phyloP scores from a whole-genome alignment of 2,797 vertebrate genomes.

The Gymnothorax reevesii region DNA sequence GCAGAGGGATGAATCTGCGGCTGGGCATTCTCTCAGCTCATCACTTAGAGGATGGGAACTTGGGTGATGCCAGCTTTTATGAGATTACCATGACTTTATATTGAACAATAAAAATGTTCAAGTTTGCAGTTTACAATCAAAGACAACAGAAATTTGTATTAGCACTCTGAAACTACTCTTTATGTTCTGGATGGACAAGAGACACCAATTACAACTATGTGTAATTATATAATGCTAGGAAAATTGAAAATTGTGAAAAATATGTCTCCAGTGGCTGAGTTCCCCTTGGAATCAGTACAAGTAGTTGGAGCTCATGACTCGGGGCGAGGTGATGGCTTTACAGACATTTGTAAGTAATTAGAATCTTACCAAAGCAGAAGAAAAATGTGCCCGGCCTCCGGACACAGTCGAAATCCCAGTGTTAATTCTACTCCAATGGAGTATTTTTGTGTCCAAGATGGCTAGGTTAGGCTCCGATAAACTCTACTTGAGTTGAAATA shows the following conservation, averaged over 20 bases:
- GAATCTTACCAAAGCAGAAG: not conserved
- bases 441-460: too few species aligned
- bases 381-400: not conserved
- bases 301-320: not conserved
- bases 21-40: too few species aligned
- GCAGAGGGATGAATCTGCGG: too few species aligned
- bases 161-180: not conserved
- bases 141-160: not conserved
- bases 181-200: not conserved
- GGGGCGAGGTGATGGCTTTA: not conserved
- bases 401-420: too few species aligned
- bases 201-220: not conserved
- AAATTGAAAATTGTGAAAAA: not conserved
- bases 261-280: not conserved
- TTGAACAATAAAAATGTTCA: not conserved
- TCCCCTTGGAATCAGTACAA: not conserved
- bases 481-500: too few species aligned
- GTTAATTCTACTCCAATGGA: too few species aligned
- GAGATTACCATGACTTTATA: not conserved
- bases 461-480: too few species aligned
- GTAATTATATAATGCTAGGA: not conserved
- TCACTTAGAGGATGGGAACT: too few species aligned
- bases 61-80: not conserved
- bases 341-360: not conserved
- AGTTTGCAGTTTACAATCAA: not conserved